Conservation (phyloP, 35 echinoderm and acorn worm species). For the Holothuria glaberrima region DNA sequence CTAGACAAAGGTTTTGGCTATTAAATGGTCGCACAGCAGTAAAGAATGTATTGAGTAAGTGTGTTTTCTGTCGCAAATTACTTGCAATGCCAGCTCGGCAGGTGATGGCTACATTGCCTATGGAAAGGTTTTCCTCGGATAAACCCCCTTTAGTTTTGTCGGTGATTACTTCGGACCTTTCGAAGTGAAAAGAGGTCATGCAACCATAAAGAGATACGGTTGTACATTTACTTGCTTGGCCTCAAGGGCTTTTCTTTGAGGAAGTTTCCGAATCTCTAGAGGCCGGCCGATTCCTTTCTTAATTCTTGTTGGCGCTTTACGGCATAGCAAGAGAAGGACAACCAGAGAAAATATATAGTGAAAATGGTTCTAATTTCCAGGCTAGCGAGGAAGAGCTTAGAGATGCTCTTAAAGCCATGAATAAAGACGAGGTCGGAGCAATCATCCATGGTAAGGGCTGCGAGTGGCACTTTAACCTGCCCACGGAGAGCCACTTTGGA, state of each 20-base stretch:
- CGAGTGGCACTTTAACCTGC: slow-evolving; percentile 9
- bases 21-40: slow-evolving; percentile 52
- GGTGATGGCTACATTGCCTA: slow-evolving; percentile 60
- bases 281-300: slow-evolving; percentile 56
- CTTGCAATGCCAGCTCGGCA: not conserved
- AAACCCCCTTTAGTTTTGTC: not conserved
- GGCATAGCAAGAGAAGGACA: slow-evolving; percentile 60
- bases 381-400: not conserved
- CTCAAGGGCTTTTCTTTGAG: slow-evolving; percentile 54
- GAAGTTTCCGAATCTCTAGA: slow-evolving; percentile 40
- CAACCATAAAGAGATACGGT: slow-evolving; percentile 66
- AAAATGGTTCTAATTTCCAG: slow-evolving; percentile 56
- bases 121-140: not conserved
- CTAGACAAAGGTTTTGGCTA: slow-evolving; percentile 51
- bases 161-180: not conserved
- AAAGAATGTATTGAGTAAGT: slow-evolving; percentile 37
- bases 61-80: slow-evolving; percentile 51
- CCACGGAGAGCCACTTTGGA: not conserved
- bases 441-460: too few species aligned
- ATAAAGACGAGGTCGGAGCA: too few species aligned
- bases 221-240: slow-evolving; percentile 25
- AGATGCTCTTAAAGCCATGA: too few species aligned
- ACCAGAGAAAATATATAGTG: slow-evolving; percentile 17
- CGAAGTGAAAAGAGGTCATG: slow-evolving; percentile 54
- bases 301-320: slow-evolving; percentile 60